Evolutionary conservation across 2,797 vertebrate genomes (phyloP).

Genomic region (Lacerta viridis): DNA sequence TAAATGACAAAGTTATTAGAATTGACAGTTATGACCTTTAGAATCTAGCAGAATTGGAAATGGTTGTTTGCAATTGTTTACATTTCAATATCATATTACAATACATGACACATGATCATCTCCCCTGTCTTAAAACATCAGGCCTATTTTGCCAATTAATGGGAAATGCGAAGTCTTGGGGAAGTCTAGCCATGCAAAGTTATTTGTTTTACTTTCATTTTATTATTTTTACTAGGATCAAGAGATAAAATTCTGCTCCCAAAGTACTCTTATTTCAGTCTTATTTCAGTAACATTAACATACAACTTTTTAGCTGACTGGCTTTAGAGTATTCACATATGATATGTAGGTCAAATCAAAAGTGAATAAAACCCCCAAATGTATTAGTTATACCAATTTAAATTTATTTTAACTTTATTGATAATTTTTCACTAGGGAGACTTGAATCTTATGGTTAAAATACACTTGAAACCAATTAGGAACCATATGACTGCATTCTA

Average conservation of each 20-base stretch:
- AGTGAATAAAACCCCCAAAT: slow-evolving; percentile 71
- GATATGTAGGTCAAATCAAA: slow-evolving; percentile 72
- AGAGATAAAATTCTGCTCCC: slow-evolving; percentile 51
- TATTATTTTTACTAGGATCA: slow-evolving; percentile 51
- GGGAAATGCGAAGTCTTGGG: slow-evolving; percentile 18
- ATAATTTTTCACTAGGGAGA: slow-evolving; percentile 77
- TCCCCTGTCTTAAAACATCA: slow-evolving; percentile 61
- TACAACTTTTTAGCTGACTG: slow-evolving; percentile 76
- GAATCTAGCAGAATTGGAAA: slow-evolving; percentile 52
- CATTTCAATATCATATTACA: slow-evolving; percentile 44
- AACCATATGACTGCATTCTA: slow-evolving; percentile 72
- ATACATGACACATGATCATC: slow-evolving; percentile 58
- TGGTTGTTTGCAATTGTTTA: slow-evolving; percentile 58
- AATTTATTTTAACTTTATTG: slow-evolving; percentile 78
- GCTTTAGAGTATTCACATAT: slow-evolving; percentile 69
- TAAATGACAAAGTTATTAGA: slow-evolving; percentile 60
- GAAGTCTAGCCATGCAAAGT: slow-evolving; percentile 39
- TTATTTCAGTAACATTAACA: slow-evolving; percentile 67
- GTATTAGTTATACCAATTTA: slow-evolving; percentile 74
- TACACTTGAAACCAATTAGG: slow-evolving; percentile 77
- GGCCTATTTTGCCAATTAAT: slow-evolving; percentile 44
- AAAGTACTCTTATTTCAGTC: slow-evolving; percentile 61
- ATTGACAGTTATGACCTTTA: slow-evolving; percentile 64
- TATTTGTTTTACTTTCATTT: slow-evolving; percentile 50
- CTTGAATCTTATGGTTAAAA: slow-evolving; percentile 77